Evolutionary conservation across 2,888 invertebrate genomes (phyloP).

Genomic region (Morpho helenor): DNA sequence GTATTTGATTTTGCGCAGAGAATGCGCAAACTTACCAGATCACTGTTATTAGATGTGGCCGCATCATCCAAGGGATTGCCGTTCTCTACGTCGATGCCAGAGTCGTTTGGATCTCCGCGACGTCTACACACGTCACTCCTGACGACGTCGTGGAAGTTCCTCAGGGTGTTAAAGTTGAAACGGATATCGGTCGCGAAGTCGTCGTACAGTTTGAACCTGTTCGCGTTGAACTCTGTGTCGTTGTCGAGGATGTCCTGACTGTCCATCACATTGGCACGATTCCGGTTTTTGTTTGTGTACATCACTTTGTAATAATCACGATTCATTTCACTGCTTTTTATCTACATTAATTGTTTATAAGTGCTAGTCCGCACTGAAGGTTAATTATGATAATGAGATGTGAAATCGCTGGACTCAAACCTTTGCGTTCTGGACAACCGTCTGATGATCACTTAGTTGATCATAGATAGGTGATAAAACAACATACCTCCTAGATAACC

Average conservation of each 20-base stretch:
- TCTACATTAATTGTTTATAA: slow-evolving; percentile 15
- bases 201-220: slow-evolving; percentile 71
- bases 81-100: slow-evolving; percentile 72
- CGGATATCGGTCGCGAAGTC: slow-evolving; percentile 69
- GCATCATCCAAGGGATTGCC: slow-evolving; percentile 62
- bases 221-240: slow-evolving; percentile 71
- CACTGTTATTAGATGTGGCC: slow-evolving; percentile 56
- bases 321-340: slow-evolving; percentile 42
- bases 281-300: slow-evolving; percentile 48
- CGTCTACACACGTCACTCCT: slow-evolving; percentile 36
- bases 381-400: no score
- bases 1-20: no score
- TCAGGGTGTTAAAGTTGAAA: slow-evolving; percentile 58
- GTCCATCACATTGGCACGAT: slow-evolving; percentile 42
- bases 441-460: no score
- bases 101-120: slow-evolving; percentile 62
- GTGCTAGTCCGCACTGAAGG: no score
- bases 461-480: no score
- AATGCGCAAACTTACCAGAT: slow-evolving; percentile 56
- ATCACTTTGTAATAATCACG: slow-evolving; percentile 68
- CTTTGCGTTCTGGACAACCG: no score
- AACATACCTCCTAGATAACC: no score
- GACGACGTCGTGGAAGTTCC: slow-evolving; percentile 50
- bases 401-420: no score
- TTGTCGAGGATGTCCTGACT: slow-evolving; percentile 60